phyloP scores from a whole-genome alignment of 2,888 invertebrate species.

The Mechanitis mazaeus region DNA sequence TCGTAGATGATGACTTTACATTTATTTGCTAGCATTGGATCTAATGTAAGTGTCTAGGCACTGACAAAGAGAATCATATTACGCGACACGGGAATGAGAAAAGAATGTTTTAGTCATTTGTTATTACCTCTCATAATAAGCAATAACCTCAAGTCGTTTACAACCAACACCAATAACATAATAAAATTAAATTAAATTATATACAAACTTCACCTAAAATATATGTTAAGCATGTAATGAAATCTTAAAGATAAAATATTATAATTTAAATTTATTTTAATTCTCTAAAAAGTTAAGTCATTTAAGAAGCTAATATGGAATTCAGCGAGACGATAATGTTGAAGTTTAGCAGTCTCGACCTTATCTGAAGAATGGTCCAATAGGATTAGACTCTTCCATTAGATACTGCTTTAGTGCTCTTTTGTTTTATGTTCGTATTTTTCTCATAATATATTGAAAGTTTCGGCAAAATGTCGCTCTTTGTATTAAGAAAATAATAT shows the following conservation, averaged over 20 bases:
- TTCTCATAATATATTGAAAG: conserved; percentile 39
- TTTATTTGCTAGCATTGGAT: conserved; percentile 4
- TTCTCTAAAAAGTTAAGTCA: not conserved
- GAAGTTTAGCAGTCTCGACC: conserved; percentile 46
- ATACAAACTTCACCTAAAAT: not conserved
- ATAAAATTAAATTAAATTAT: not conserved
- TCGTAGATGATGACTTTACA: conserved; percentile 1
- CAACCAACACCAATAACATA: not conserved
- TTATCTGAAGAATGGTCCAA: conserved; percentile 56
- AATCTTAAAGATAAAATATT: not conserved
- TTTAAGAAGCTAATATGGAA: conserved; percentile 6
- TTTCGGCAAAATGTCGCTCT: conserved; percentile 40
- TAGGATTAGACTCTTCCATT: conserved; percentile 59
- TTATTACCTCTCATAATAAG: not conserved
- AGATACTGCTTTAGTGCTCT: conserved; percentile 63
- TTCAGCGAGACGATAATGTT: conserved; percentile 31
- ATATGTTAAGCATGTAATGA: not conserved
- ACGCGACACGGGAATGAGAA: not conserved
- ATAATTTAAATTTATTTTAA: not conserved
- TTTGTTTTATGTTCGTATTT: conserved; percentile 66
- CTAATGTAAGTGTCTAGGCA: conserved; percentile 4
- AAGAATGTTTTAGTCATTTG: not conserved
- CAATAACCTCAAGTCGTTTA: not conserved
- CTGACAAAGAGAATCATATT: conserved; percentile 3
- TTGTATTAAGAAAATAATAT: conserved; percentile 30